phyloP scores from a whole-genome alignment of 2,888 invertebrate genomes.

The Apodemia duryi region DNA sequence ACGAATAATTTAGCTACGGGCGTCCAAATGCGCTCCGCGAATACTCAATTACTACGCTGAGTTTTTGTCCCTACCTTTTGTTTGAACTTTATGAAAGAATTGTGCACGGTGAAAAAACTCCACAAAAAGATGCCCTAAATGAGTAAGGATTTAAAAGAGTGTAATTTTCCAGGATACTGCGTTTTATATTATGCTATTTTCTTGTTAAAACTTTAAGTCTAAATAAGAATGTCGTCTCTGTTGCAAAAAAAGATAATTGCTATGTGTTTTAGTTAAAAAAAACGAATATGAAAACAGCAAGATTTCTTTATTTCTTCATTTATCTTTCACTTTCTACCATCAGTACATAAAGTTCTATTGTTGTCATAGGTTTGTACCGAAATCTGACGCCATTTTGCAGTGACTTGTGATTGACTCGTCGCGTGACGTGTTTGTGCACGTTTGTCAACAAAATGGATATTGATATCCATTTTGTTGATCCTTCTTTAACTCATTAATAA shows the following conservation, averaged over 20 bases:
- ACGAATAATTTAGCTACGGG: conserved; percentile 19
- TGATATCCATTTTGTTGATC: too few species aligned
- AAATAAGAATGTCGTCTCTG: conserved; percentile 3
- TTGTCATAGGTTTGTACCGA: too few species aligned
- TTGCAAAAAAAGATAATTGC: neutral
- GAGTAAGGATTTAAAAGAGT: conserved; percentile 14
- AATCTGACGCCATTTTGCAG: too few species aligned
- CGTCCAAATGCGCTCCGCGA: conserved; percentile 16
- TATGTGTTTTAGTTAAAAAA: neutral
- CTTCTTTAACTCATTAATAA: too few species aligned
- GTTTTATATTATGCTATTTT: conserved; percentile 15
- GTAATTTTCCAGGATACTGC: conserved; percentile 15
- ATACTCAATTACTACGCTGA: conserved; percentile 20
- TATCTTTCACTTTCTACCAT: too few species aligned
- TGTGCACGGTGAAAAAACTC: conserved; percentile 18
- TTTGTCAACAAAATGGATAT: too few species aligned
- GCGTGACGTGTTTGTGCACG: too few species aligned
- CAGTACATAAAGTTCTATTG: too few species aligned
- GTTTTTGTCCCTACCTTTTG: conserved; percentile 21
- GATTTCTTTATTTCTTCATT: too few species aligned
- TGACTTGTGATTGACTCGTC: too few species aligned
- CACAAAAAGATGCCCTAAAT: conserved; percentile 11
- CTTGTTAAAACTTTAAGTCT: conserved; percentile 15
- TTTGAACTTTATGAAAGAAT: conserved; percentile 21
- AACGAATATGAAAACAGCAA: too few species aligned